Evolutionary conservation across 23 tunicate species (phyloP).

Genomic region (Oikopleura dioica): DNA sequence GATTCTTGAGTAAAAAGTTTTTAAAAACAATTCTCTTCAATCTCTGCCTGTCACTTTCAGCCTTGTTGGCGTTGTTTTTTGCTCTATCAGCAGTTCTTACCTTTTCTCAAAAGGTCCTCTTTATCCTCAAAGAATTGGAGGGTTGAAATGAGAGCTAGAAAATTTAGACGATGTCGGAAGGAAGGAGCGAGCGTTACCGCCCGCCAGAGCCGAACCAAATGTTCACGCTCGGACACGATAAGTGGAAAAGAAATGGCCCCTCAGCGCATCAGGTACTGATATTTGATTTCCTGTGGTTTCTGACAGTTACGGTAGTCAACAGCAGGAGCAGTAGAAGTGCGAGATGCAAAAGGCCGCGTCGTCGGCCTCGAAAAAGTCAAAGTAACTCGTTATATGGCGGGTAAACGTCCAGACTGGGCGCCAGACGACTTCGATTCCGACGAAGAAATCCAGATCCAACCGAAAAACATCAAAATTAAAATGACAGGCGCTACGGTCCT

Average conservation of each 20-base stretch:
- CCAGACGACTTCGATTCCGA: slow-evolving; percentile 29
- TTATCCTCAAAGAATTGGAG: too few species aligned
- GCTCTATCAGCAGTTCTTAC: too few species aligned
- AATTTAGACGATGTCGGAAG: too few species aligned
- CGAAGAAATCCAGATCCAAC: slow-evolving; percentile 19
- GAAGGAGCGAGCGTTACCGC: neutral
- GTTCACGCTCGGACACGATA: neutral
- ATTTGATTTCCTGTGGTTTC: too few species aligned
- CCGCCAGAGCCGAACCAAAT: slow-evolving; percentile 1
- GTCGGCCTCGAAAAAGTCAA: neutral
- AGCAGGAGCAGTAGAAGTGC: neutral
- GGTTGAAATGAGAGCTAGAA: too few species aligned
- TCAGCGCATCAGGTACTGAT: neutral
- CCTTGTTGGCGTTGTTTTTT: too few species aligned
- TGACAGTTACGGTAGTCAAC: too few species aligned
- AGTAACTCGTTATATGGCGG: slow-evolving; percentile 28
- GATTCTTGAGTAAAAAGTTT: too few species aligned
- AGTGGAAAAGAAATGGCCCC: neutral
- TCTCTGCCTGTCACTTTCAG: too few species aligned
- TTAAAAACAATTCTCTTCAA: too few species aligned
- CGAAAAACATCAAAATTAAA: slow-evolving; percentile 14
- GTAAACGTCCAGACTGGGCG: slow-evolving; percentile 94
- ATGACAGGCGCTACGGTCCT: slow-evolving; percentile 2
- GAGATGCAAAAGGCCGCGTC: neutral
- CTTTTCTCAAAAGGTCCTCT: too few species aligned